Base-by-base conservation (phyloP, 2,888 invertebrate genomes). In the Clanis bilineata region DNA sequence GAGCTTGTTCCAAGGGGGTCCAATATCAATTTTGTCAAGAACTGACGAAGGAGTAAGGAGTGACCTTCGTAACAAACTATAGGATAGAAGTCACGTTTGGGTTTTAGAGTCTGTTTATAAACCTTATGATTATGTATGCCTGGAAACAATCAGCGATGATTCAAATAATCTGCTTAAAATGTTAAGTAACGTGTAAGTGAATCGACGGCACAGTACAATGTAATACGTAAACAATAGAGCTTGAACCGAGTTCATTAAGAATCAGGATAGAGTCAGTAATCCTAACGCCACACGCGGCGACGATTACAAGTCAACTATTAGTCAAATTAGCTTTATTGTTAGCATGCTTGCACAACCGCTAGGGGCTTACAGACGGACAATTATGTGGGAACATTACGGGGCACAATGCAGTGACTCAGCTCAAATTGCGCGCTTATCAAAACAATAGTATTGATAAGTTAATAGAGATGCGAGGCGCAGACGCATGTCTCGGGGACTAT, bases 361-460 rank as follows among this genome's bases (percentile, higher is more conserved):
- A 90, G 88, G 88, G 85, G 90, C 90, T 91, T 90, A 90, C 77
- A 85, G 77, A 78, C 80, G 80, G 83, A 85, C 90, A 88, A 91
- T 92, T 91, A 90, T 86, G 85, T 83, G 76, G 77, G 74, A 71
- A 82, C 73, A 80, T 82, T 81, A 79, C 82, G 73, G 71, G 38
- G 78, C 82, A 90, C 91, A 89, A 90, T 89, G 80, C 87, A 80
- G 85, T 92, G 92, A 91, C 85, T 92, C 92, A 92, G 80, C 91
- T 83, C 76, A 89, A 88, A 89, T 88, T 85, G 85, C 86, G 79
- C 75, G 78, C 77, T 87, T 90, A 92, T 91, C 89, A 90, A 92
- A 91, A 92, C 92, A 92, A 92, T 92, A 86, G 90, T 90, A 88
- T 88, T 90, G 91, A 92, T 92, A 92, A 91, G 89, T 91, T 92